Conservation (phyloP, 2,113 vertebrate species). For the Micronycteris hirsuta region DNA sequence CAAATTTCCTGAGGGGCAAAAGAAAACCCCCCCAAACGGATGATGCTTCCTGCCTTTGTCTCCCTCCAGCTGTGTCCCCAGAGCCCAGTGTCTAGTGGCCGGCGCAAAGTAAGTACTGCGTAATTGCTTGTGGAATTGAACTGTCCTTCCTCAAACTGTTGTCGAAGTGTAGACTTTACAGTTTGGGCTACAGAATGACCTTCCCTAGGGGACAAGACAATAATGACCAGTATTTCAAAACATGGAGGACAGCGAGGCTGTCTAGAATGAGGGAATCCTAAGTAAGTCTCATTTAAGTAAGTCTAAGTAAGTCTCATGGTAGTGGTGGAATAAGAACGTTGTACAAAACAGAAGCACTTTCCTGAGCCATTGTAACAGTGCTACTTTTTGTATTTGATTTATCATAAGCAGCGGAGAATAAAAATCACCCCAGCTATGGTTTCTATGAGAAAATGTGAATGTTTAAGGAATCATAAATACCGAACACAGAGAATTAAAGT, state of each 20-base stretch:
- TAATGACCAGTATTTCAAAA: neutral
- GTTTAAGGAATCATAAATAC: neutral
- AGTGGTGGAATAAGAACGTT: neutral
- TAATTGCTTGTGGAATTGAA: neutral
- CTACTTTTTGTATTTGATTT: neutral
- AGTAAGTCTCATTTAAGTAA: slow-evolving; percentile 24
- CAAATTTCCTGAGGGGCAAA: neutral
- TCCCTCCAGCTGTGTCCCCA: neutral
- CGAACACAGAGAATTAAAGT: neutral
- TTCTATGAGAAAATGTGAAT: neutral
- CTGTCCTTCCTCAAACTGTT: neutral
- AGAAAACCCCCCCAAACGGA: neutral
- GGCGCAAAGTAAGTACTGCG: neutral
- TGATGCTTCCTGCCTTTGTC: neutral
- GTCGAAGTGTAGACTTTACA: neutral
- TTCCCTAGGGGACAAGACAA: neutral
- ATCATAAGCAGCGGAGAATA: neutral
- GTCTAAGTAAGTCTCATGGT: neutral
- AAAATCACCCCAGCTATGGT: neutral
- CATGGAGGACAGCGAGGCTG: neutral
- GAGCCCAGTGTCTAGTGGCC: neutral
- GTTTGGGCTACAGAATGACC: neutral
- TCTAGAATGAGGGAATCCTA: neutral
- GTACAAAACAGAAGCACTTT: neutral
- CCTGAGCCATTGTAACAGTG: neutral